Evolutionary conservation across 1,140 invertebrate genomes (phyloP).

Genomic region (Leguminivora glycinivorella): DNA sequence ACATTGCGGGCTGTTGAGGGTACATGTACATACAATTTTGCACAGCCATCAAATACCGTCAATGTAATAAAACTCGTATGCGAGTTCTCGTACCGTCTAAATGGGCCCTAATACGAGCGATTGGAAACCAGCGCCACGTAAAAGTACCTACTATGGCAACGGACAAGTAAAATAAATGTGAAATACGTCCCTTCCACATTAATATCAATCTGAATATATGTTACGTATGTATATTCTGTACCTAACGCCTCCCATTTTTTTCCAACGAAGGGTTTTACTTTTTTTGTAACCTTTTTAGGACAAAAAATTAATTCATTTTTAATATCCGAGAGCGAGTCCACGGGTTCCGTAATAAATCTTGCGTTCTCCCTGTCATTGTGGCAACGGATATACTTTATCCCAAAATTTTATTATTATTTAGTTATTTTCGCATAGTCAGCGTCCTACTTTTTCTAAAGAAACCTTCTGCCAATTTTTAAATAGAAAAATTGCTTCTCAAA

Average conservation of each 20-base stretch:
- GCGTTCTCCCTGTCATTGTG: conserved; percentile 2
- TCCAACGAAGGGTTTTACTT: too few relatives aligned
- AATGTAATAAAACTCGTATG: too few relatives aligned
- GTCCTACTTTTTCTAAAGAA: neutral
- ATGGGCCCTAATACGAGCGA: too few relatives aligned
- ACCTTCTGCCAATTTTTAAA: neutral
- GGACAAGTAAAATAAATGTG: too few relatives aligned
- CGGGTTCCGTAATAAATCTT: neutral
- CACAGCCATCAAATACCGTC: too few relatives aligned
- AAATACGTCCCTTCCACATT: too few relatives aligned
- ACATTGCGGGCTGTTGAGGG: too few relatives aligned
- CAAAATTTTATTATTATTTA: conserved; percentile 6
- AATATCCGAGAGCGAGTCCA: conserved; percentile 1
- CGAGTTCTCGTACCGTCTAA: too few relatives aligned
- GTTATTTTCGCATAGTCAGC: neutral
- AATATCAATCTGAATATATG: too few relatives aligned
- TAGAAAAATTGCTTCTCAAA: neutral
- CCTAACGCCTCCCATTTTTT: neutral
- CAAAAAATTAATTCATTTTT: neutral
- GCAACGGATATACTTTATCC: conserved; percentile 8
- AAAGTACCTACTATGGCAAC: too few relatives aligned
- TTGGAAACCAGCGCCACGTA: too few relatives aligned
- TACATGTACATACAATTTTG: too few relatives aligned
- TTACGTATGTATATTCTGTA: neutral
- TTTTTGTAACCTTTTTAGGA: neutral